Conservation (phyloP, 1,140 invertebrate species). For the Papilio dardanus region DNA sequence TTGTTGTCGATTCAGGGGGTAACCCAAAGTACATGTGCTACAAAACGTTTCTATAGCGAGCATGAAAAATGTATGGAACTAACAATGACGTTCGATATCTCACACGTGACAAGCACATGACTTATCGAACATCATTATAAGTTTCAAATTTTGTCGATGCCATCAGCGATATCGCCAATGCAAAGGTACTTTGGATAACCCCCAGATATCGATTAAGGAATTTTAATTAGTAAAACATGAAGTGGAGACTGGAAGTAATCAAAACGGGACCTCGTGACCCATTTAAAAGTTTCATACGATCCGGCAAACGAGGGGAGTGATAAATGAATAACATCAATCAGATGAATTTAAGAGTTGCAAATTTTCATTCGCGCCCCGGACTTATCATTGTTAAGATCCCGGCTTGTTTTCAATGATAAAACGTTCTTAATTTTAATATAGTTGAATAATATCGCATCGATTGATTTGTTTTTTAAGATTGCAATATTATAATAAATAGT, state of each 20-base stretch:
- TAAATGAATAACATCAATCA: slow-evolving; percentile 81
- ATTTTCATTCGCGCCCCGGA: slow-evolving; percentile 62
- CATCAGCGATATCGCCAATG: no score
- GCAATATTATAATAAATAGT: no score
- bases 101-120: no score
- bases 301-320: slow-evolving; percentile 74
- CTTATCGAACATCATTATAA: no score
- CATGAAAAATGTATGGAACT: no score
- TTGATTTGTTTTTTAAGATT: not conserved
- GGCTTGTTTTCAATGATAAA: slow-evolving; percentile 56
- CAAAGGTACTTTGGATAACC: no score
- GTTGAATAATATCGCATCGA: not conserved
- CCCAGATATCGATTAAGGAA: slow-evolving; percentile 64
- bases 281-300: slow-evolving; percentile 79
- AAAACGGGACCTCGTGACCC: slow-evolving; percentile 75
- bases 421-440: slow-evolving; percentile 35
- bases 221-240: slow-evolving; percentile 76
- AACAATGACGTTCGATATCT: no score
- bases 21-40: no score
- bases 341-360: slow-evolving; percentile 77
- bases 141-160: no score
- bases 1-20: no score
- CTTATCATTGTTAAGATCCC: slow-evolving; percentile 60
- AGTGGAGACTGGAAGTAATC: slow-evolving; percentile 58
- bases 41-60: no score